Base-by-base conservation (phyloP, 2,113 vertebrate species). In the Gobius niger region DNA sequence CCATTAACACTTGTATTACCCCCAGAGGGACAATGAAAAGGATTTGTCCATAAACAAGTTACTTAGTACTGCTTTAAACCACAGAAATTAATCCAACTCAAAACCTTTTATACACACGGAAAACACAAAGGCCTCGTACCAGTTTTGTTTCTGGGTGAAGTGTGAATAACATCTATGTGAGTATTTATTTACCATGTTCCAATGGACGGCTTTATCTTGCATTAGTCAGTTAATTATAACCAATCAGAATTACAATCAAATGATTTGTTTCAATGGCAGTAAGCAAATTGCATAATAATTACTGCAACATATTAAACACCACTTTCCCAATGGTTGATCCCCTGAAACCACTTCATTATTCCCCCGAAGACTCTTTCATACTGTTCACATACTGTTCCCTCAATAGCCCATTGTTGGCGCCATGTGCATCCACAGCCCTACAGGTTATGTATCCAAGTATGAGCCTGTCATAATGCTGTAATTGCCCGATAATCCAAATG, bases 401-500 rank as follows among this genome's bases (percentile, higher is more conserved):
- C 65, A 67, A 47, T 14, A 18, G n/a, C 57, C 41, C 65, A 65
- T 64, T 54, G 65, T 60, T 63, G 19, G 54, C 42, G 34, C 34
- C 40, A 65, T 50, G 44, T 62, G 16, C 47, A 44, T 46, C 16
- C n/a, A 14, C 24, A n/a, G 6, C 53, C 70, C 56, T 72, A 13
- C 49, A 41, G 44, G 51, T 24, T 63, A 14, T n/a, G 24, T 61
- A 24, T 81, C 46, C 74, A 65, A 61, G 51, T 44, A 62, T 69
- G 34, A 42, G 51, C 47, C 67, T 56, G 18, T 57, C 64, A n/a
- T 69, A 75, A 75, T 79, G 76, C 62, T 46, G 34, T 75, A 78
- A 85, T 77, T 70, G 50, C 71, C 60, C 72, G 47, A 73, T 79
- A 71, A 68, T 54, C 62, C 70, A 9, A 77, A 54, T 59, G 72